A percentile compares a stretch with the other conserved stretches of the same genome.
These are phyloP conservation scores for Limanda limanda DNA, from an alignment of 2,113 vertebrate genomes.

Conservation along the genomic window DNA sequence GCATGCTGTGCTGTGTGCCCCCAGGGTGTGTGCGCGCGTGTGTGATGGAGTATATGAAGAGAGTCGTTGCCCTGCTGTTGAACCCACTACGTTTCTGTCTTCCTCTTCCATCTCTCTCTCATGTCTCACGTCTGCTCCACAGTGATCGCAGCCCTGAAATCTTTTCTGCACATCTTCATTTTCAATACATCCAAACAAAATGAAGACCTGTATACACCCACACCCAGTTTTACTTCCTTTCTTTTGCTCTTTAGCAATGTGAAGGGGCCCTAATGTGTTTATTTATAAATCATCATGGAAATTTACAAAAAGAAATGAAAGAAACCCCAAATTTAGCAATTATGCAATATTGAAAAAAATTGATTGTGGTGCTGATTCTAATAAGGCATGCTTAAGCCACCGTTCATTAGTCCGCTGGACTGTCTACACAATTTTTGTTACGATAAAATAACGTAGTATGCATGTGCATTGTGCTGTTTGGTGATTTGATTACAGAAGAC, in stretches of 20 bases:
- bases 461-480: too few species aligned
- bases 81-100: conserved; percentile 59
- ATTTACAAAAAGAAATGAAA: too few species aligned
- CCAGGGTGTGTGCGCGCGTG: conserved; percentile 42
- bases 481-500: too few species aligned
- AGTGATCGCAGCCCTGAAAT: conserved; percentile 16
- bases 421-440: too few species aligned
- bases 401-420: too few species aligned
- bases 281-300: too few species aligned
- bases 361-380: too few species aligned
- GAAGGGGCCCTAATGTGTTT: not conserved
- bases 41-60: conserved; percentile 62
- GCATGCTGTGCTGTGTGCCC: conserved; percentile 54
- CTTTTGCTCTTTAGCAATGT: not conserved
- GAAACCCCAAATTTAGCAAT: too few species aligned
- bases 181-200: conserved; percentile 43
- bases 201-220: conserved; percentile 10
- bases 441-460: too few species aligned
- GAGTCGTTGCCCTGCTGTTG: conserved; percentile 73
- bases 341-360: too few species aligned
- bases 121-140: conserved; percentile 31
- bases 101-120: conserved; percentile 54
- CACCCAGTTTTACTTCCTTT: not conserved
- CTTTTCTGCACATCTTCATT: conserved; percentile 21
- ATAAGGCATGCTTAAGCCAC: too few species aligned